Evolutionary conservation across 2,888 invertebrate genomes (phyloP).

Genomic region (Ormyrus nitidulus): DNA sequence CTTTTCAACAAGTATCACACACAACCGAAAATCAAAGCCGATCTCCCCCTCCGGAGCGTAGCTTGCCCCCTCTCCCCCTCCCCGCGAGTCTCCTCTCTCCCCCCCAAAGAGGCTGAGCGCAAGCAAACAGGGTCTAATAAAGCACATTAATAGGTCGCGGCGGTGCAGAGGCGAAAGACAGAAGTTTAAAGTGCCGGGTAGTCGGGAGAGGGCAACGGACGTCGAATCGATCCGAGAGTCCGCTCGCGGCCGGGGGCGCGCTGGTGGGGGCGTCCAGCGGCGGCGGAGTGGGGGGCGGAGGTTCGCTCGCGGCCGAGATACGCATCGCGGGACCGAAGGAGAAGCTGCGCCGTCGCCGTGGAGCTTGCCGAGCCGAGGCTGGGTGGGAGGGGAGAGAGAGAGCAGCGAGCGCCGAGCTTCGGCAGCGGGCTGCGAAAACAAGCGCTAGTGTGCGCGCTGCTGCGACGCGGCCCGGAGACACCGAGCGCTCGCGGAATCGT

Average conservation of each 20-base stretch:
- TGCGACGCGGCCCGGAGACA: not conserved
- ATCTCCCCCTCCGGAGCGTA: too few relatives aligned
- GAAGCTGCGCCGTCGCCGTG: conserved; percentile 40
- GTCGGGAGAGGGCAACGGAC: not conserved
- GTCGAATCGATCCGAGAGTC: conserved; percentile 35
- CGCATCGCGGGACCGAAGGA: conserved; percentile 37
- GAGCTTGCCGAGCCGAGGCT: not conserved
- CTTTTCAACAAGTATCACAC: too few relatives aligned
- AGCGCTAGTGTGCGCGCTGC: not conserved
- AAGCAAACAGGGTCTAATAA: not conserved
- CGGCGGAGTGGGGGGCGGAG: not conserved
- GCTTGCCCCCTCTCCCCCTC: too few relatives aligned
- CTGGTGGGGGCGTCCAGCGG: conserved; percentile 1
- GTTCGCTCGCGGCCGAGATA: not conserved
- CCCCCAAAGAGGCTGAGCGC: too few relatives aligned
- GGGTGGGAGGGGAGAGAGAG: not conserved
- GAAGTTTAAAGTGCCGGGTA: not conserved
- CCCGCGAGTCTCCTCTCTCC: too few relatives aligned
- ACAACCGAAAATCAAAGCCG: too few relatives aligned
- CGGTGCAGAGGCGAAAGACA: not conserved
- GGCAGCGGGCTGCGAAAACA: conserved; percentile 10
- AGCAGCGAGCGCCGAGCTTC: not conserved
- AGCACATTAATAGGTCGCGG: not conserved
- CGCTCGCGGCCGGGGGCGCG: not conserved
- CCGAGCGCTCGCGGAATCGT: not conserved